A percentile compares a stretch with the other conserved stretches of the same genome.
Evolutionary conservation across 1,140 invertebrate genomes (phyloP).

Genomic region (Triops longicaudatus): DNA sequence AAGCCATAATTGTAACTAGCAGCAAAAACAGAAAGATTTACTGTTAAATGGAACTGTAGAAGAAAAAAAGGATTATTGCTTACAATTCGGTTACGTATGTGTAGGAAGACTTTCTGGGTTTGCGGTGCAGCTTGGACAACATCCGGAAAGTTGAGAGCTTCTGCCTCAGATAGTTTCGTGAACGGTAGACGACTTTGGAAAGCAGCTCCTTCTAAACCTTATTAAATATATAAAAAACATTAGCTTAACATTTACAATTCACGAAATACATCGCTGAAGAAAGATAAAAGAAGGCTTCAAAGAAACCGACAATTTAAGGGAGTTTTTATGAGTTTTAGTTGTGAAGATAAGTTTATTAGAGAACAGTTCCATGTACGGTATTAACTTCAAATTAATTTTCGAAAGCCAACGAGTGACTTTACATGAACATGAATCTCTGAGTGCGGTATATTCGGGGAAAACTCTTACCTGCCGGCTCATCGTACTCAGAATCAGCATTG

Average conservation of each 20-base stretch:
- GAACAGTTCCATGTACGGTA: too few relatives aligned
- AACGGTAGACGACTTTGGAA: conserved; percentile 88
- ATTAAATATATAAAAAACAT: conserved; percentile 22
- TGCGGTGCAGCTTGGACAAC: conserved; percentile 68
- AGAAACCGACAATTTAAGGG: too few relatives aligned
- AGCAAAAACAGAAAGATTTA: conserved; percentile 28
- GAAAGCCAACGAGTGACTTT: too few relatives aligned
- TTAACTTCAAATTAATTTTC: too few relatives aligned
- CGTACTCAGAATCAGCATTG: conserved; percentile 41
- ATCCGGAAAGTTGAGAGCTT: conserved; percentile 89
- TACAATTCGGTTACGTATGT: conserved; percentile 82
- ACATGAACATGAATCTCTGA: background rate
- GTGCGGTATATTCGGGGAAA: background rate
- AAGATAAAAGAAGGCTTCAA: too few relatives aligned
- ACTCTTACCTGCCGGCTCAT: conserved; percentile 39
- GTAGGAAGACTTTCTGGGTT: conserved; percentile 81
- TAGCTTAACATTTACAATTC: too few relatives aligned
- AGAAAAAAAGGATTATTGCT: conserved; percentile 30
- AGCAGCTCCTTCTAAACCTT: conserved; percentile 80
- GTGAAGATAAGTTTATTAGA: too few relatives aligned
- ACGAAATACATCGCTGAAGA: too few relatives aligned
- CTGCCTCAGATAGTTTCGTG: conserved; percentile 88
- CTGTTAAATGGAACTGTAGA: conserved; percentile 14
- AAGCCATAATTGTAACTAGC: conserved; percentile 86
- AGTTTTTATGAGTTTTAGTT: too few relatives aligned